phyloP scores from a whole-genome alignment of 2,888 invertebrate species.

The Drosophila demipolita region DNA sequence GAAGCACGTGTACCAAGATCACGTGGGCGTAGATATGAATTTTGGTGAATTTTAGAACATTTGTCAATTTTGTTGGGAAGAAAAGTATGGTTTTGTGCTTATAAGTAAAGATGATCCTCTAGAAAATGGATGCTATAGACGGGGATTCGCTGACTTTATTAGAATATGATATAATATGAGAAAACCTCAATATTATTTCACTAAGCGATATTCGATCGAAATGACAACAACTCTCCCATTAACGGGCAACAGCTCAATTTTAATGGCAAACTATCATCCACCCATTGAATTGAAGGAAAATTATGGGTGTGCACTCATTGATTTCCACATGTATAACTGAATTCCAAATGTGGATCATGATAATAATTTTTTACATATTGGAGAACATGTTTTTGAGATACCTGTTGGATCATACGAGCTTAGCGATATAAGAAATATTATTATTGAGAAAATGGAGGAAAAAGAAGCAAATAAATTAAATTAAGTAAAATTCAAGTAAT shows the following conservation, averaged over 20 bases:
- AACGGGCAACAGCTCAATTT: no score
- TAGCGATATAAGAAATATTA: not conserved
- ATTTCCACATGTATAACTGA: no score
- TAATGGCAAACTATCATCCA: no score
- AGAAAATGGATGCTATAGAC: no score
- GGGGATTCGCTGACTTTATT: no score
- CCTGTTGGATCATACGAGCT: not conserved
- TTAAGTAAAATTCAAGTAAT: not conserved
- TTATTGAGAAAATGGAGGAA: not conserved
- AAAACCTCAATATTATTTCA: no score
- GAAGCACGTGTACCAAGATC: slow-evolving; percentile 63
- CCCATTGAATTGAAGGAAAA: no score
- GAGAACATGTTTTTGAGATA: not conserved
- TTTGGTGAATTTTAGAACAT: slow-evolving; percentile 18
- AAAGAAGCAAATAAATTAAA: not conserved
- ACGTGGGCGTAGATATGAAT: slow-evolving; percentile 20
- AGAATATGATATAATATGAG: no score
- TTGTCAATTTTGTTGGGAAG: slow-evolving; percentile 25
- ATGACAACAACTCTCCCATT: no score
- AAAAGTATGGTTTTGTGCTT: slow-evolving; percentile 69
- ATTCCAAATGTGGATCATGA: not conserved
- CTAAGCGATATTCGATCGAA: no score
- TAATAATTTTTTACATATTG: not conserved
- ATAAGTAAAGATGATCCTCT: slow-evolving; percentile 70
- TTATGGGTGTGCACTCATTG: no score